Evolutionary conservation across 2,888 invertebrate species (phyloP), one percentile per base, ranked within the genome.

Genomic region (Quadriops clusia): DNA sequence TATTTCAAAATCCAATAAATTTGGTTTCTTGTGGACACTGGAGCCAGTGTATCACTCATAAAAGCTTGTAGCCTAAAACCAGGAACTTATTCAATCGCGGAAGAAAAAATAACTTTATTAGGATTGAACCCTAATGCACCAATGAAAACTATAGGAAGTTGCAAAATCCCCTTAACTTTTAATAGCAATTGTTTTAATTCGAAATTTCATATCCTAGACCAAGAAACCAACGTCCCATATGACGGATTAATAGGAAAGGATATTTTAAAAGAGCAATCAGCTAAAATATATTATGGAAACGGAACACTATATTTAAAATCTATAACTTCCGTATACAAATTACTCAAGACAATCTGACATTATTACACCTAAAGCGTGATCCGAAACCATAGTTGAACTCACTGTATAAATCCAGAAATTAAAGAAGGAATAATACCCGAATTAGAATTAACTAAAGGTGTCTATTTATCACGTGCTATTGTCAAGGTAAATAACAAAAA

Each of bases 371-470:
- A 4, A 23, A 23, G 24, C 24, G 5, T 3, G 28, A 11, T 14
- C 28, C 3, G 28, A 28, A 20, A 28, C 20, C 5, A n/a, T 28
- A 10, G 10, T 20, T 4, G 28, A 28, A 18, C 13, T 28, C 15
- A 20, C 20, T 11, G 14, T 28, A 5, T 8, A 12, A 28, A 28
- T 18, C 20, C 20, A 3, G 18, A 17, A 28, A 11, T 20, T 11
- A 25, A 25, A 15, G 16, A 25, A 25, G 26, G n/a, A 13, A 28
- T 28, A 5, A 28, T 18, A n/a, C 20, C 28, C 4, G 28, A 28
- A 20, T 2, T 28, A 10, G n/a, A 10, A 3, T 12, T 28, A 11
- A n/a, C 13, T 9, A 18, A 20, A 6, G 13, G 28, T 4, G 14
- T 18, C 9, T 18, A 28, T 18, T 18, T 28, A 18, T 18, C 20